Percentiles rank a stretch among this genome's conserved stretches.
Evolutionary conservation across 2,888 invertebrate species (phyloP).

Genomic region (Zygogramma bicolorata): DNA sequence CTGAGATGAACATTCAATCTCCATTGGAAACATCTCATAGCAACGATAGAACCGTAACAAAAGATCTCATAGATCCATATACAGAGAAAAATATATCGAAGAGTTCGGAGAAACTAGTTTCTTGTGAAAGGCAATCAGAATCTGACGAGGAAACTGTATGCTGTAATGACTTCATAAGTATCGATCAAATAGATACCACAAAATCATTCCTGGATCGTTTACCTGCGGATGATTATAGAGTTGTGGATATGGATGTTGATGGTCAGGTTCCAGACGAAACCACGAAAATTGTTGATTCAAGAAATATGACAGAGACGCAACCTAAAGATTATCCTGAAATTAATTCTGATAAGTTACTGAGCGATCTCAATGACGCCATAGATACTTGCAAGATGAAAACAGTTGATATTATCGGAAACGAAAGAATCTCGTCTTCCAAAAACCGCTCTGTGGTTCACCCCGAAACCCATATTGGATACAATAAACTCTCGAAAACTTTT

Average conservation of each 20-base stretch:
- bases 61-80: neutral
- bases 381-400: neutral
- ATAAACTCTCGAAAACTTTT: neutral
- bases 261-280: neutral
- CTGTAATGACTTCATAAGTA: slow-evolving; percentile 16
- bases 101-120: neutral
- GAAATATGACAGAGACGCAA: neutral
- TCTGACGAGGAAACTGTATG: slow-evolving; percentile 22
- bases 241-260: slow-evolving; percentile 16
- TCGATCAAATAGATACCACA: slow-evolving; percentile 21
- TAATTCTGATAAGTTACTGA: slow-evolving; percentile 13
- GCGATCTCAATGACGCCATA: slow-evolving; percentile 11
- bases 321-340: slow-evolving; percentile 8
- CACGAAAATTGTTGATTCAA: neutral
- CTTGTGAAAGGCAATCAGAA: neutral
- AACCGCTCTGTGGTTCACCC: neutral
- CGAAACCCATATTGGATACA: neutral
- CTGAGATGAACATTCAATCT: no score
- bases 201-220: slow-evolving; percentile 17
- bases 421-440: neutral
- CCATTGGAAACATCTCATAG: no score
- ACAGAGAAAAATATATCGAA: neutral
- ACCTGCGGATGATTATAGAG: slow-evolving; percentile 15
- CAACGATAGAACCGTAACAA: no score
- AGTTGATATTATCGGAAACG: neutral